Evolutionary conservation across 2,888 invertebrate species (phyloP).

Genomic region (Megaustenia siamemsis): DNA sequence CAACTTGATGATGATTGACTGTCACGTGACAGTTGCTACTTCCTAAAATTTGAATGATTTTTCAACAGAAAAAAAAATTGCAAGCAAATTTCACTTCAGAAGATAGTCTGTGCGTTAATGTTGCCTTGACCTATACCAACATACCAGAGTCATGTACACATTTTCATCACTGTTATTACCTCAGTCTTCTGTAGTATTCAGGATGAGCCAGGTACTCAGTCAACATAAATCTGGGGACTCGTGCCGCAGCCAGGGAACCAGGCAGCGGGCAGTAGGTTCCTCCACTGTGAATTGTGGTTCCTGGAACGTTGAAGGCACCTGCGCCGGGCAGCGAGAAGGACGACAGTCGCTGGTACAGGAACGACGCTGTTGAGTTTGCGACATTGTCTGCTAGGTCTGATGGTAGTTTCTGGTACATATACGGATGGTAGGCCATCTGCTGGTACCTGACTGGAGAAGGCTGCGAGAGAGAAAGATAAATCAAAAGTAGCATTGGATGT

Average conservation of each 20-base stretch:
- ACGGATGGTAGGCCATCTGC: conserved; percentile 48
- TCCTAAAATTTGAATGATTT: too few relatives aligned
- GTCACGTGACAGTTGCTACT: too few relatives aligned
- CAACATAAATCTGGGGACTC: conserved; percentile 12
- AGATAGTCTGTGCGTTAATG: too few relatives aligned
- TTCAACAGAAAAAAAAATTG: too few relatives aligned
- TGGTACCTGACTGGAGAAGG: too few relatives aligned
- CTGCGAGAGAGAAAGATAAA: too few relatives aligned
- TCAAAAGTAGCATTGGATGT: too few relatives aligned
- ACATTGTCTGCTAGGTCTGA: conserved; percentile 13
- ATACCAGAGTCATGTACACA: too few relatives aligned
- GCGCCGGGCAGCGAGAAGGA: conserved; percentile 6
- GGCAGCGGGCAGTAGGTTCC: conserved; percentile 20
- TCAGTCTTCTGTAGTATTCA: conserved; percentile 41
- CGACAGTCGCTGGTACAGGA: conserved; percentile 15
- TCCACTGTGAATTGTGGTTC: conserved; percentile 16
- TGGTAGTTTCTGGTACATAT: conserved; percentile 38
- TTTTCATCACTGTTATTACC: too few relatives aligned
- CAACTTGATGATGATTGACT: too few relatives aligned
- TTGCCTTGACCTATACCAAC: too few relatives aligned
- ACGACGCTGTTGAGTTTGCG: neutral
- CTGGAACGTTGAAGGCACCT: conserved; percentile 6
- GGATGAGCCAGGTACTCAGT: conserved; percentile 42
- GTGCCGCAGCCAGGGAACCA: neutral
- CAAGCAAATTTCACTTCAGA: too few relatives aligned